phyloP scores from a whole-genome alignment of 2,113 vertebrate species.

The Boulengeromyrus knoepffleri region DNA sequence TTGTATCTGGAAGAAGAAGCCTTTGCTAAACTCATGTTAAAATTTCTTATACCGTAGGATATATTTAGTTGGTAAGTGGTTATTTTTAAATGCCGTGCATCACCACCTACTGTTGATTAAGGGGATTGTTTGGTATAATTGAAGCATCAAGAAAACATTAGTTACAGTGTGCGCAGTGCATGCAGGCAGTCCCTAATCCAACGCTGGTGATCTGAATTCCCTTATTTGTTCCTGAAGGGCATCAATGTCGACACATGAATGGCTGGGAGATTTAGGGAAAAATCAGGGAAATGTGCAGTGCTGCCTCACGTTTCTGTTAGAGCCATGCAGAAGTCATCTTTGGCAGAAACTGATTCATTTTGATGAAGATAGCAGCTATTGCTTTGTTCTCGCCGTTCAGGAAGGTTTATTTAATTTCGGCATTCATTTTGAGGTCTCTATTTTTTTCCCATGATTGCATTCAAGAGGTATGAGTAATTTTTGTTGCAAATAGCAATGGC shows the following conservation, averaged over 20 bases:
- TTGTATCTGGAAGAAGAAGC: background rate
- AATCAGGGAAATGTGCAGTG: slow-evolving; percentile 30
- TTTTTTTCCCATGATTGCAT: slow-evolving; percentile 21
- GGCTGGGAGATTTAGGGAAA: slow-evolving; percentile 19
- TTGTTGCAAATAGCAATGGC: background rate
- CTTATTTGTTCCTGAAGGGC: slow-evolving; percentile 30
- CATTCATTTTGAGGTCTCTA: background rate
- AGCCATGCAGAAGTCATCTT: slow-evolving; percentile 12
- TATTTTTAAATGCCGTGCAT: background rate
- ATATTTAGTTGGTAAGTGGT: background rate
- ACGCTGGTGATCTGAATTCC: slow-evolving; percentile 36
- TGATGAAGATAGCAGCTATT: slow-evolving; percentile 16
- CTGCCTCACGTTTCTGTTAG: slow-evolving; percentile 10
- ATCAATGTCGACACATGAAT: slow-evolving; percentile 36
- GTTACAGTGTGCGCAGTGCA: slow-evolving; percentile 23
- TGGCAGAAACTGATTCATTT: slow-evolving; percentile 26
- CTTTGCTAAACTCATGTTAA: background rate
- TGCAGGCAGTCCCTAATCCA: slow-evolving; percentile 39
- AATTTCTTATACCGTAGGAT: background rate
- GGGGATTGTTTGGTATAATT: slow-evolving; percentile 26
- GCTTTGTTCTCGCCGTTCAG: slow-evolving; percentile 17
- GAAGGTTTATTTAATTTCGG: slow-evolving; percentile 12
- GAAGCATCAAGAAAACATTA: slow-evolving; percentile 26
- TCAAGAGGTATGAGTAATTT: background rate
- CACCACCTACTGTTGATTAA: background rate